phyloP scores from a whole-genome alignment of 2,113 vertebrate genomes.

The Cheirogaleus medius region DNA sequence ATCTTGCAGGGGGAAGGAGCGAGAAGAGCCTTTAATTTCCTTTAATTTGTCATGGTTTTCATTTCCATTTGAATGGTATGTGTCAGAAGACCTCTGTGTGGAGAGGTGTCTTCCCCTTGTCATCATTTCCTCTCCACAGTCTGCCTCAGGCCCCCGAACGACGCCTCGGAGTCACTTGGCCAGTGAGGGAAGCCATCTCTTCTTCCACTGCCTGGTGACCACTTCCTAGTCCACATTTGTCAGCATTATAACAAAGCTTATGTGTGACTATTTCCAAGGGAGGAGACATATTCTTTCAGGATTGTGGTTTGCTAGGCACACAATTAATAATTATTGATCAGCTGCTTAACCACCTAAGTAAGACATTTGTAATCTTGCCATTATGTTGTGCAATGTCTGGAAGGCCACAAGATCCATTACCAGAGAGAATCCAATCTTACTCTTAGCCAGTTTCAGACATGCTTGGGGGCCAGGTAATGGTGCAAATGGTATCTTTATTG shows the following conservation, averaged over 20 bases:
- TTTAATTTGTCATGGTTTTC: constrained; percentile 77
- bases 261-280: not conserved
- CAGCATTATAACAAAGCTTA: not conserved
- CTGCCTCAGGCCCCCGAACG: not conserved
- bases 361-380: constrained; percentile 53
- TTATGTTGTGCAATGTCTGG: not conserved
- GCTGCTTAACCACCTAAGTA: constrained; percentile 41
- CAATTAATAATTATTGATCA: constrained; percentile 54
- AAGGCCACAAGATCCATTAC: not conserved
- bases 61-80: constrained; percentile 78
- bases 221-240: not conserved
- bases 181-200: not conserved
- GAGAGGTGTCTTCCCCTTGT: constrained; percentile 27
- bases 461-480: not conserved
- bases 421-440: not conserved
- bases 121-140: constrained; percentile 54
- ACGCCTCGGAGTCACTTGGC: not conserved
- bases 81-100: constrained; percentile 44
- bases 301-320: constrained; percentile 19
- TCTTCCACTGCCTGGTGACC: not conserved
- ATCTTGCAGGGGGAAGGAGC: not conserved
- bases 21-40: constrained; percentile 72
- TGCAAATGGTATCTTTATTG: not conserved
- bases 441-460: not conserved
- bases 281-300: not conserved